phyloP scores from a whole-genome alignment of 1,140 invertebrate species.

The Uloborus diversus region DNA sequence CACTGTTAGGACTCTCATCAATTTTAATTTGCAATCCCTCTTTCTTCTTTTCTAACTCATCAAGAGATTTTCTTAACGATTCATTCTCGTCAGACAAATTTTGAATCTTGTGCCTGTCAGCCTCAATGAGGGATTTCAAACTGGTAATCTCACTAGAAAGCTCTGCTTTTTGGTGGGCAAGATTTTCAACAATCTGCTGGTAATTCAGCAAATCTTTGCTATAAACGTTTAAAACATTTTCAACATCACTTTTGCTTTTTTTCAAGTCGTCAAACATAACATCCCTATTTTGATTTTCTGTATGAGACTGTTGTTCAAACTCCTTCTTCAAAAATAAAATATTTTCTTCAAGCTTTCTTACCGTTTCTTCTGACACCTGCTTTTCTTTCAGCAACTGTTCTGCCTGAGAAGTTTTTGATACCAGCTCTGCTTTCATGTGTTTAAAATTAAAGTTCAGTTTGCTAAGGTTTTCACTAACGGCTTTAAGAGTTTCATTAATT shows the following conservation, averaged over 20 bases:
- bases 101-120: conserved; percentile 13
- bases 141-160: conserved; percentile 59
- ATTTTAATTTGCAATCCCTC: not conserved
- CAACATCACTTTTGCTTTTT: conserved; percentile 50
- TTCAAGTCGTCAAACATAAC: conserved; percentile 44
- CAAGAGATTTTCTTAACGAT: not conserved
- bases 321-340: conserved; percentile 29
- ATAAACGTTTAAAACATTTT: conserved; percentile 53
- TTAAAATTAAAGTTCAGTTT: conserved; percentile 66
- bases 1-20: not conserved
- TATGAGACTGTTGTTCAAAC: conserved; percentile 43
- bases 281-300: conserved; percentile 47
- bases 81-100: conserved; percentile 22
- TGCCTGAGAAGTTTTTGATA: conserved; percentile 59
- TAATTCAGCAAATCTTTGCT: conserved; percentile 59
- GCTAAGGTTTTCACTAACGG: conserved; percentile 65
- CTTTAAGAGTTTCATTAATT: conserved; percentile 64
- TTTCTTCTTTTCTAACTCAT: not conserved
- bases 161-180: conserved; percentile 57
- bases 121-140: conserved; percentile 1
- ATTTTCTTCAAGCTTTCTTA: conserved; percentile 29
- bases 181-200: conserved; percentile 58
- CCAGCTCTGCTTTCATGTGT: conserved; percentile 66
- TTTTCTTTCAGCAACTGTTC: conserved; percentile 59
- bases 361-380: conserved; percentile 45